Conservation (phyloP, 2,113 vertebrate species). For the Chrysemys picta region DNA sequence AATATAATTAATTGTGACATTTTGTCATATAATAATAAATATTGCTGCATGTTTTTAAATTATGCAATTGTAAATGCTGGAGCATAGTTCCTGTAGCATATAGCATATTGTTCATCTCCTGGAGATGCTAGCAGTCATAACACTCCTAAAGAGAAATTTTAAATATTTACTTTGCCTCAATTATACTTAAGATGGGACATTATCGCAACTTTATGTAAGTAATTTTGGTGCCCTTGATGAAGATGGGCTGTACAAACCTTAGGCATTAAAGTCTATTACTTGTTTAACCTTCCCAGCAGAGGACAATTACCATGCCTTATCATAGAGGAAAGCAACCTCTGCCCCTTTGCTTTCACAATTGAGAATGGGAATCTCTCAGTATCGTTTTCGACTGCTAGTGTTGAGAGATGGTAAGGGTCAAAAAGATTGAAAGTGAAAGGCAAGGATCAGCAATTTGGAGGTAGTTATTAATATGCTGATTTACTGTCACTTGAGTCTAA, state of each 20-base stretch:
- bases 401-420: conserved; percentile 15
- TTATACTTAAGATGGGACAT: rapidly evolving
- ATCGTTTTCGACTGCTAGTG: not conserved
- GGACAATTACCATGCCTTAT: not conserved
- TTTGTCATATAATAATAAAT: not conserved
- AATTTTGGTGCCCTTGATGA: conserved; percentile 43
- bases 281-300: conserved; percentile 39
- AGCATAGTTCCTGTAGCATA: rapidly evolving
- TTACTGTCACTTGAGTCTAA: conserved; percentile 51
- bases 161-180: not conserved
- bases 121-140: rapidly evolving
- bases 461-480: conserved; percentile 64
- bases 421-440: conserved; percentile 29
- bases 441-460: conserved; percentile 43
- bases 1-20: not conserved
- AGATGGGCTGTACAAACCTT: not conserved
- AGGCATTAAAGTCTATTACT: not conserved
- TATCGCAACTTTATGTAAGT: not conserved
- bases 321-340: not conserved
- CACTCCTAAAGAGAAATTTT: rapidly evolving
- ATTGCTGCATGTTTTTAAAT: rapidly evolving
- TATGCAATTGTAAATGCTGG: not conserved
- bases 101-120: rapidly evolving
- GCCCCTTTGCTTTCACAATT: not conserved
- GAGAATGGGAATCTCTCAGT: not conserved